Evolutionary conservation across 2,797 vertebrate species (phyloP), one percentile per base, ranked within the genome.

Genomic region (Heliangelus exortis): DNA sequence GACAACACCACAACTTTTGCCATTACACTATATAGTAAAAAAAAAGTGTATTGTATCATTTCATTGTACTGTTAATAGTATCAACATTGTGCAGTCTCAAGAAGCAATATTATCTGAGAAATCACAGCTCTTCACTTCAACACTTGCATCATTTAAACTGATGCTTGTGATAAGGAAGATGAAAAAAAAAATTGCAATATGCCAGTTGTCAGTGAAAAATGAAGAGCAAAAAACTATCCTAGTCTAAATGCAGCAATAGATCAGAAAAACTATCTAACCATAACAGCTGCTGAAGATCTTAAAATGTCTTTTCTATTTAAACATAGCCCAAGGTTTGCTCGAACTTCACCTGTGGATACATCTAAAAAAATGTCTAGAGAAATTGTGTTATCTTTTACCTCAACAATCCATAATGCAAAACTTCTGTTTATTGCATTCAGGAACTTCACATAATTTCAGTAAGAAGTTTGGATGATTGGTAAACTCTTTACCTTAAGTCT

Each of bases 231-330:
- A 93, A 91, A 86, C 48, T 59, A 48, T 47, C 28, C n/a, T 63
- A 25, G 48, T 81, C 23, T 80, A 96, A 93, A 95, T 74, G 62
- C 57, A 82, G 68, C 68, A 88, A 66, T 93, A 92, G 55, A 92
- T 94, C 93, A 94, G 76, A 80, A 95, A 90, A 94, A 57, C 39
- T 57, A 39, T 61, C 48, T 74, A 81, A 86, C 84, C 22, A 16
- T 76, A 94, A 74, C 57, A 69, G 53, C 31, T 90, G 43, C 43
- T 92, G 83, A 87, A 87, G 68, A 45, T 62, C 80, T 83, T 72
- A 84, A 95, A 89, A 43, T 34, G 21, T 31, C n/a, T 67, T 66
- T 89, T 81, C 79, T 81, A 62, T 90, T 94, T 92, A 82, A 94
- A 79, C 53, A n/a, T 94, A 90, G 66, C 77, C 62, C 45, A 85